Percentiles rank a stretch among this genome's conserved stretches.
These are phyloP conservation scores for Formica selysi DNA, from an alignment of 1,140 invertebrate species.

Conservation along the genomic window DNA sequence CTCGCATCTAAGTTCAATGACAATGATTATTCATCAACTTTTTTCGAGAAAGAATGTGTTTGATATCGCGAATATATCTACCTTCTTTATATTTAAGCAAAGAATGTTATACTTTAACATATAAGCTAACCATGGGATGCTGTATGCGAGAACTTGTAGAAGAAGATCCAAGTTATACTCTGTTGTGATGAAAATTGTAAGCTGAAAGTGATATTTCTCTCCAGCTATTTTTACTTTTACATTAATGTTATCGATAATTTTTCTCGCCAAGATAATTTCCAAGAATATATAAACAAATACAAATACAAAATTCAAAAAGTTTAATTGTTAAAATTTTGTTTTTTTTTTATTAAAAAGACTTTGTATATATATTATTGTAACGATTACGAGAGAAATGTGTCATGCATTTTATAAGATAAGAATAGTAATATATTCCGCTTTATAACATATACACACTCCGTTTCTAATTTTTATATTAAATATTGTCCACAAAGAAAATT, in stretches of 20 bases:
- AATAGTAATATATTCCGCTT: too few relatives aligned
- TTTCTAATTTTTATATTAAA: neutral
- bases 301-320: neutral
- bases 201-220: constrained; percentile 34
- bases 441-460: too few relatives aligned
- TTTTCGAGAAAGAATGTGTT: neutral
- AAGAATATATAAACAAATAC: neutral
- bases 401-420: too few relatives aligned
- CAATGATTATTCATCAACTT: constrained; percentile 3
- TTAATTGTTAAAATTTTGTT: neutral
- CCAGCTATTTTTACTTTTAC: neutral
- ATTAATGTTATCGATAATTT: neutral
- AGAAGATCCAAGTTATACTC: constrained; percentile 25
- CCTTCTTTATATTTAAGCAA: constrained; percentile 34
- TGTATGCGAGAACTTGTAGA: constrained; percentile 25
- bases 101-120: constrained; percentile 15
- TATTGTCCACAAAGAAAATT: neutral
- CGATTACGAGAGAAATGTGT: neutral
- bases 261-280: neutral
- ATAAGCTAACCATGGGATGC: neutral
- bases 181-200: constrained; percentile 21
- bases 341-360: too few relatives aligned
- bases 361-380: neutral
- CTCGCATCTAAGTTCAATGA: neutral
- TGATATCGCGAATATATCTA: neutral